Evolutionary conservation across 1,140 invertebrate genomes (phyloP), one percentile per base, ranked within the genome.

Genomic region (Drosophila malerkotliana): DNA sequence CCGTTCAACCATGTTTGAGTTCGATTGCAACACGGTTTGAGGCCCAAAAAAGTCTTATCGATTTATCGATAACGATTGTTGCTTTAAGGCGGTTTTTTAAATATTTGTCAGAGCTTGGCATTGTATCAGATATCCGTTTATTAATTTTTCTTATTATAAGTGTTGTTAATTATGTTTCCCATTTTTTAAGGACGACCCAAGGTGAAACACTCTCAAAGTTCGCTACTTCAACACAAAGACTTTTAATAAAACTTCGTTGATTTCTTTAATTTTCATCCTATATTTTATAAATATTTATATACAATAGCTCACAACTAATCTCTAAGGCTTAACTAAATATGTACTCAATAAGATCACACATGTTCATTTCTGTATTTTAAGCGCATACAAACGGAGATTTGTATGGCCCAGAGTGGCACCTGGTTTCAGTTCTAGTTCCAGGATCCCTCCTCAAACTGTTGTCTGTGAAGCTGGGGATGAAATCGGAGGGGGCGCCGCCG

Each of bases 301-400:
- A 85, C 82, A 84, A 66, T 77, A 77, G 76, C 47, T 14, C 48
- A 78, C 61, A 32, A 49, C 63, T 85, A 79, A 52, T 24, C 12
- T 39, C 63, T 87, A 77, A 32, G 30, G 48, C 68, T 55, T 88
- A 87, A 47, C 58, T 55, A 75, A 34, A 18, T 76, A 49, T 85
- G 64, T 77, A 88, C 51, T 82, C 66, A 64, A 39, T 76, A 82
- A 79, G 85, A 87, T 87, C 82, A 87, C 82, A 87, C 83, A 76
- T 71, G 77, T 87, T 88, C 68, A 68, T 80, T 79, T 73, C 62
- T 77, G 30, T 72, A 60, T 51, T 63, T 34, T 41, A 61, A 67
- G 59, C 78, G 49, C 74, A 78, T 79, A 79, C 79, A 79, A 78
- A 72, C n/a, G 12, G 18, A 21, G 15, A 49, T 73, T 28, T 81